Evolutionary conservation across 1,140 invertebrate genomes (phyloP), one percentile per base, ranked within the genome.

Genomic region (Triops longicaudatus): DNA sequence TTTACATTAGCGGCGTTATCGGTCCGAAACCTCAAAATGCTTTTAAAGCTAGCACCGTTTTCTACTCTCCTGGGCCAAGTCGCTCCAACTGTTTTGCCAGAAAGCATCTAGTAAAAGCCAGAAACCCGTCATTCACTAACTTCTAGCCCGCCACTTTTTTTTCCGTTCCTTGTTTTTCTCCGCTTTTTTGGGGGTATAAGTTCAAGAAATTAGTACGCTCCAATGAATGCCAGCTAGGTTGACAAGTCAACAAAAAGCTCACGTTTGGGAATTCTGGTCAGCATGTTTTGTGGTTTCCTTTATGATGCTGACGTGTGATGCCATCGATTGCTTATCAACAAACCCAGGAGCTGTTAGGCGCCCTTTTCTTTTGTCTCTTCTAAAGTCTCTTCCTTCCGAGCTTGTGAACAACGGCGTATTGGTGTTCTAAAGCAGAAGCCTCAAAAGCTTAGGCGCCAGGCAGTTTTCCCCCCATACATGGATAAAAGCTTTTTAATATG

Each of bases 301-400:
- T 22, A 63, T 14, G 50, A 63, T 63, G 50, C 50, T 63, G 50
- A 63, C 50, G 50, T 63, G 50, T 63, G 50, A 63, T 63, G 50
- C 50, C 50, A 63, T 63, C 50, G 50, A 63, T 63, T 63, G 17
- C 50, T 63, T 63, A 63, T 63, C 50, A 22, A 63, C 14, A 63
- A 63, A 63, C 31, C 50, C 50, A 17, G 50, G 50, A 63, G 50
- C 50, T 63, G 50, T 22, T 63, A n/a, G 50, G 50, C 14, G 10
- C 14, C 50, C 22, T 63, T 17, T 22, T 17, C 31, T 37, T 37
- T 37, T 37, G 31, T 37, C 31, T 7, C 31, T 7, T 37, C 31
- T 2, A 2, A 4, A 37, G 50, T 63, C 17, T 17, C 14, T 63
- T n/a, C 10, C 1, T 7, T 17, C 50, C 50, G n/a, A 63, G 50